Evolutionary conservation across 2,888 invertebrate species (phyloP), one percentile per base, ranked within the genome.

Genomic region (Oxycera nigricornis): DNA sequence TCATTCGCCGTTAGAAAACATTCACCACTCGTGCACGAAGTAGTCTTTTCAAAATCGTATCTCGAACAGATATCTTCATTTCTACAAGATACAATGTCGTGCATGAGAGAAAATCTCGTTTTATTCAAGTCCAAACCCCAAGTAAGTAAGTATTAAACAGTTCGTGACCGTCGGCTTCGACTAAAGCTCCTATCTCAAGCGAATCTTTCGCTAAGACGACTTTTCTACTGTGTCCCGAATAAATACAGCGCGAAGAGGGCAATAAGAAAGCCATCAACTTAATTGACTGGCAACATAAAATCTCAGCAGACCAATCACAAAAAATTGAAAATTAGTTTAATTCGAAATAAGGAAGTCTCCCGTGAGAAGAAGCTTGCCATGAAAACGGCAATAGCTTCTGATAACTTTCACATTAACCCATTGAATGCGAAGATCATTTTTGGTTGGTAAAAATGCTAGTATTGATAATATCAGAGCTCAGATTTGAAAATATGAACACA

Each of bases 251-350:
- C 26, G 31, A 70, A 52, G 35, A 70, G 31, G 70, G 55, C 35
- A 70, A 70, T 65, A 65, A 65, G 65, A 65, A 30, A 70, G 70
- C 31, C 52, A 70, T 70, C 70, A 70, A 52, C 3, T 52, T n/a
- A 55, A 70, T 26, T 52, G 55, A 70, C 52, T 30, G 70, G 46
- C 70, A 70, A 55, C 31, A 52, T 52, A 70, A 70, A 52, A 70
- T 55, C 70, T 70, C 55, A 55, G 46, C 70, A 31, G 39, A 70
- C 31, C 70, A 70, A 70, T 70, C 70, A 70, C 70, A 70, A 31
- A n/a, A 55, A 70, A 70, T 70, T 70, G 70, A 70, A 70, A 70
- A 70, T 70, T 70, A 70, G 70, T 55, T 70, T 52, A 52, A 55
- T 52, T 70, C 70, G 55, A 70, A 70, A 70, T 70, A 70, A 70